Evolutionary conservation across 2,888 invertebrate genomes (phyloP).

Genomic region (Eupithecia insigniata): DNA sequence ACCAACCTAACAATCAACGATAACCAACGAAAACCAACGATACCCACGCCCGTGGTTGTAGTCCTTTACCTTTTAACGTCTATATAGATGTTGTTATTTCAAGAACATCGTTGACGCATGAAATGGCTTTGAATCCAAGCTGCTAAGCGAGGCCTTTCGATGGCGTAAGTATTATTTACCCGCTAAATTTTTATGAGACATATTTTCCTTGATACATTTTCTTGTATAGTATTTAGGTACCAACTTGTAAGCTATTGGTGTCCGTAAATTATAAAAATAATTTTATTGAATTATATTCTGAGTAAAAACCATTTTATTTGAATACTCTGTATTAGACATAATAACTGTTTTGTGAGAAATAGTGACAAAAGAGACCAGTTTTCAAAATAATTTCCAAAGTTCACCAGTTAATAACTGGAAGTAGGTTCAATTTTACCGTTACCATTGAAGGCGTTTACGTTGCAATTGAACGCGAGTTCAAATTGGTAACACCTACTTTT

Average conservation of each 20-base stretch:
- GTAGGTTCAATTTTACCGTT: too few relatives aligned
- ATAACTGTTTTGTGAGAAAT: background rate
- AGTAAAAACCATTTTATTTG: too few relatives aligned
- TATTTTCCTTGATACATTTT: slow-evolving; percentile 23
- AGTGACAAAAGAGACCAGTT: background rate
- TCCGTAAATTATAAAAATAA: background rate
- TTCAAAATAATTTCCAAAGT: background rate
- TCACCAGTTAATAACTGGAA: background rate
- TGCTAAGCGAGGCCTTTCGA: slow-evolving; percentile 46
- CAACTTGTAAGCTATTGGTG: background rate
- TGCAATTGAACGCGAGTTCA: too few relatives aligned
- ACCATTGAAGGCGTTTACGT: too few relatives aligned
- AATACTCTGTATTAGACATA: too few relatives aligned
- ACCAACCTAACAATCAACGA: too few relatives aligned
- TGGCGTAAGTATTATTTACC: slow-evolving; percentile 29
- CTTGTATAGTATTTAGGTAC: background rate
- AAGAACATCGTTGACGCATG: slow-evolving; percentile 54
- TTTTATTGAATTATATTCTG: too few relatives aligned
- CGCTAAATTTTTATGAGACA: slow-evolving; percentile 30
- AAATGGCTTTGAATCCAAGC: slow-evolving; percentile 43
- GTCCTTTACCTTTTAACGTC: background rate
- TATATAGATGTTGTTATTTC: slow-evolving; percentile 36
- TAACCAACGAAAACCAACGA: too few relatives aligned
- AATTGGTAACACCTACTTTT: too few relatives aligned
- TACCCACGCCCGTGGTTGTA: background rate